These are phyloP conservation scores for Cheilosia grossa DNA, from an alignment of 2,888 invertebrate genomes.

Conservation along the genomic window DNA sequence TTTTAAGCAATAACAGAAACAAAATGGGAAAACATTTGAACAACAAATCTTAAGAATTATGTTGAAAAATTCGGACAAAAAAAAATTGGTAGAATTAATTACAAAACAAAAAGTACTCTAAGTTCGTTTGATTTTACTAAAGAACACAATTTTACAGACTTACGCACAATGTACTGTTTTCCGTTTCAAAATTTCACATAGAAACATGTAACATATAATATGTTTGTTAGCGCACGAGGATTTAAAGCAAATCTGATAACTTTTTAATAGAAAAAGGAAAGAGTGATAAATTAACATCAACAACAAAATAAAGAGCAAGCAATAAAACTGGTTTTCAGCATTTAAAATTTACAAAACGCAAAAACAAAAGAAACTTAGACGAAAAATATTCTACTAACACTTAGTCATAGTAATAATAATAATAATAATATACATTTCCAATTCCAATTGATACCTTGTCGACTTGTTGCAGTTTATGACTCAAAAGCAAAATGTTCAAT, in stretches of 20 bases:
- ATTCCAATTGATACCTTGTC: slow-evolving; percentile 35
- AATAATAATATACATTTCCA: slow-evolving; percentile 19
- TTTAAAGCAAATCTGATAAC: slow-evolving; percentile 51
- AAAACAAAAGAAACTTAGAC: slow-evolving; percentile 20
- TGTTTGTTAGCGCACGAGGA: slow-evolving; percentile 75
- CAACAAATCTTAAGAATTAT: slow-evolving; percentile 47
- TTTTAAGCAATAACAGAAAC: slow-evolving; percentile 66
- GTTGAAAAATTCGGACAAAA: slow-evolving; percentile 51
- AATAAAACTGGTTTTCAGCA: slow-evolving; percentile 70
- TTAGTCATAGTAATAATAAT: slow-evolving; percentile 8
- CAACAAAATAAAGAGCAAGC: slow-evolving; percentile 65
- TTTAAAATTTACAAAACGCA: slow-evolving; percentile 53
- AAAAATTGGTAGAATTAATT: slow-evolving; percentile 7
- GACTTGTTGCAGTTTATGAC: slow-evolving; percentile 38
- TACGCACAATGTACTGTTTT: slow-evolving; percentile 50
- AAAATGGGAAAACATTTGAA: slow-evolving; percentile 55
- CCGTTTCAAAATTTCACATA: slow-evolving; percentile 20
- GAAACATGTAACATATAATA: slow-evolving; percentile 18
- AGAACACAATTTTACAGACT: slow-evolving; percentile 13
- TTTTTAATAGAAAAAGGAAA: slow-evolving; percentile 15
- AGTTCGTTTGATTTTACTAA: neutral
- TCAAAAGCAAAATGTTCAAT: slow-evolving; percentile 20
- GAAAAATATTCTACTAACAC: slow-evolving; percentile 45
- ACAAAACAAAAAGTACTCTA: slow-evolving; percentile 7
- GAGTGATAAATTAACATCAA: slow-evolving; percentile 74